Evolutionary conservation across 2,888 invertebrate species (phyloP).

Genomic region (Homarus gammarus): DNA sequence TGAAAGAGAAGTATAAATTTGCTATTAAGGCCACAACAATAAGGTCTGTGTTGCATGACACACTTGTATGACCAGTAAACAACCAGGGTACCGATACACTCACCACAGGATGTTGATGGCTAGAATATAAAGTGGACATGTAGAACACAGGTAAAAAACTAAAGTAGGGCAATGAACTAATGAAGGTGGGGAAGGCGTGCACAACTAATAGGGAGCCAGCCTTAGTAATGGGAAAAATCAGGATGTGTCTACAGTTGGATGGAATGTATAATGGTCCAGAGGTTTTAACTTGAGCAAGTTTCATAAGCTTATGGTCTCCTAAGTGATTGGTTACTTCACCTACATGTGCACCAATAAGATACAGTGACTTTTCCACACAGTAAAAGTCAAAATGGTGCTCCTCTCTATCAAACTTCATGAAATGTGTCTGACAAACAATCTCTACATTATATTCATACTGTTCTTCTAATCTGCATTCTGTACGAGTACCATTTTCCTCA

Average conservation of each 20-base stretch:
- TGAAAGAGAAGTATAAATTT: not conserved
- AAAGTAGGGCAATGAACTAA: not conserved
- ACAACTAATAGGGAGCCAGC: not conserved
- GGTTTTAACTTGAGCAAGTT: not conserved
- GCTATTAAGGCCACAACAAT: not conserved
- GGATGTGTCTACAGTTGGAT: not conserved
- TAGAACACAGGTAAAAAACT: not conserved
- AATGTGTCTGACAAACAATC: not conserved
- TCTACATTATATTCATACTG: not conserved
- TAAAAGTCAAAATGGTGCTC: not conserved
- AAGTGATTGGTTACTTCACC: not conserved
- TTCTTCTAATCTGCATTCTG: not conserved
- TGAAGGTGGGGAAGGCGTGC: not conserved
- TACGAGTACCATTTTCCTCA: not conserved
- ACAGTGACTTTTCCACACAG: not conserved
- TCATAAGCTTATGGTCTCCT: not conserved
- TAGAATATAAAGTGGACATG: too few relatives aligned
- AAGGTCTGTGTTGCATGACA: not conserved
- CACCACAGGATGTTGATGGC: too few relatives aligned
- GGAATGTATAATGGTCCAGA: not conserved
- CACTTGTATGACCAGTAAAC: not conserved
- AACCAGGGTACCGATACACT: not conserved
- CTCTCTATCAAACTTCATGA: not conserved
- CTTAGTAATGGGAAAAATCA: not conserved
- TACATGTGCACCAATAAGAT: not conserved